Evolutionary conservation across 2,888 invertebrate species (phyloP).

Genomic region (Amphiduros pacificus): DNA sequence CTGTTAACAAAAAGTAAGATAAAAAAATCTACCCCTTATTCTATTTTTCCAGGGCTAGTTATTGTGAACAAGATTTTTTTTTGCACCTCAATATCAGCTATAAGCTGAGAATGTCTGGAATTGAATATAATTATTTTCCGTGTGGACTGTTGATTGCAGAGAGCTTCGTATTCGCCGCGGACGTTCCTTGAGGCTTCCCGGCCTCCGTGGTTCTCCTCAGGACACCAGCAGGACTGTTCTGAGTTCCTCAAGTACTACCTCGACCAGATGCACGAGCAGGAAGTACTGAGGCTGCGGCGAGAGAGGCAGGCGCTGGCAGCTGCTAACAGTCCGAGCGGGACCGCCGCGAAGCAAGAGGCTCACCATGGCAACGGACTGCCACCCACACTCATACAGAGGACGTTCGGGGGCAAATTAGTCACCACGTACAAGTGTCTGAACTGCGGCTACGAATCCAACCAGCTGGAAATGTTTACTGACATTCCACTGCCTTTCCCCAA

Average conservation of each 20-base stretch:
- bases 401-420: conserved; percentile 76
- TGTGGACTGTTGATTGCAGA: too few species aligned
- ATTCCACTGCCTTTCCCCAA: conserved; percentile 62
- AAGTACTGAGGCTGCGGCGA: conserved; percentile 48
- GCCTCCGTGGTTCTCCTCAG: conserved; percentile 76
- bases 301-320: background rate
- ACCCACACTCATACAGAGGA: conserved; percentile 67
- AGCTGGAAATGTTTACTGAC: conserved; percentile 79
- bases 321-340: background rate
- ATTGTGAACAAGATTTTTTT: too few species aligned
- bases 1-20: too few species aligned
- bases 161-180: conserved; percentile 72
- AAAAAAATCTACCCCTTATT: too few species aligned
- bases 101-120: background rate
- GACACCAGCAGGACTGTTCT: conserved; percentile 85
- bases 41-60: too few species aligned
- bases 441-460: conserved; percentile 74
- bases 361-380: background rate
- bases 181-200: conserved; percentile 73
- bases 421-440: conserved; percentile 75
- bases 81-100: too few species aligned
- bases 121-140: background rate
- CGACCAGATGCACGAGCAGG: conserved; percentile 76
- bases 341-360: background rate
- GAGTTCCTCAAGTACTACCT: conserved; percentile 79